Evolutionary conservation across 2,113 vertebrate species (phyloP).

Genomic region (Chrysochloris asiatica): DNA sequence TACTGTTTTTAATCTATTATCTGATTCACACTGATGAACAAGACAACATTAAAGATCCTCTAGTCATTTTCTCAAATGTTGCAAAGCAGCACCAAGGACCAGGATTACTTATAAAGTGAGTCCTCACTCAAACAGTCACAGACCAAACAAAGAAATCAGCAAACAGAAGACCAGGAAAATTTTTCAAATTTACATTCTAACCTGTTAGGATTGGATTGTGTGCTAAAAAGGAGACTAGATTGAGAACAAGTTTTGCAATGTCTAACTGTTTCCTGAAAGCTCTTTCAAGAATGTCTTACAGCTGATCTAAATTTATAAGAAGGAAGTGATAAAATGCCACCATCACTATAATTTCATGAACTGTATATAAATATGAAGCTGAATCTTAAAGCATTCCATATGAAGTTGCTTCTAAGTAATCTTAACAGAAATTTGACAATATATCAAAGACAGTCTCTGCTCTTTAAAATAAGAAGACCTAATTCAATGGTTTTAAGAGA

Average conservation of each 20-base stretch:
- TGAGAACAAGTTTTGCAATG: not conserved
- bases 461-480: not conserved
- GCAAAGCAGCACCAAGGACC: slow-evolving; percentile 2
- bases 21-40: slow-evolving; percentile 65
- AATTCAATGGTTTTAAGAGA: not conserved
- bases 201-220: rapidly evolving
- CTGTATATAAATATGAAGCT: not conserved
- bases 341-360: slow-evolving; percentile 11
- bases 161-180: slow-evolving; percentile 39
- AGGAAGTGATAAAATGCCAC: not conserved
- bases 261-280: slow-evolving; percentile 4
- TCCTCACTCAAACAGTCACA: slow-evolving; percentile 65
- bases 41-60: slow-evolving; percentile 45
- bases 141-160: slow-evolving; percentile 57
- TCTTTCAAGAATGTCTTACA: slow-evolving; percentile 23
- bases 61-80: slow-evolving; percentile 57
- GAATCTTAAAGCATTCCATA: not conserved
- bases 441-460: not conserved
- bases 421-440: not conserved
- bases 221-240: not conserved
- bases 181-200: slow-evolving; percentile 36
- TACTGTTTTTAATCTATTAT: slow-evolving; percentile 70
- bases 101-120: slow-evolving; percentile 60
- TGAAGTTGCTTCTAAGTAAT: not conserved
- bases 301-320: not conserved